Percentiles rank a stretch among this genome's conserved stretches.
phyloP scores from a whole-genome alignment of 2,888 invertebrate species.

The Sphaerophoria taeniata region DNA sequence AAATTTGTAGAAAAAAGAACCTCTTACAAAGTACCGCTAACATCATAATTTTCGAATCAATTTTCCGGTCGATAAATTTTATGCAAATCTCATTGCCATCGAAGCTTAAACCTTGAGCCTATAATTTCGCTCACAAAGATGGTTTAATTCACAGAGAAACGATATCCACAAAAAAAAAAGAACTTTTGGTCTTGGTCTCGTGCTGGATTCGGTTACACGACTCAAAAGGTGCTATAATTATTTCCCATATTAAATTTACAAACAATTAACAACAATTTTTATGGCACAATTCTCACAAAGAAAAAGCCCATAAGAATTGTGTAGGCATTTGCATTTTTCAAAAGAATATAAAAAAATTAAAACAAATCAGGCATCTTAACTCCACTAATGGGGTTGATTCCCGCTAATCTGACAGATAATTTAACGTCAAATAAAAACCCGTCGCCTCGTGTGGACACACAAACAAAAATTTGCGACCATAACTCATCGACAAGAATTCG shows the following conservation, averaged over 20 bases:
- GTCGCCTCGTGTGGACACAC: background rate
- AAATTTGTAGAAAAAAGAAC: background rate
- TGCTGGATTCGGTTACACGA: slow-evolving; percentile 40
- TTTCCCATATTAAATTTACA: slow-evolving; percentile 60
- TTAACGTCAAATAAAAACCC: slow-evolving; percentile 27
- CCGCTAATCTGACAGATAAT: slow-evolving; percentile 36
- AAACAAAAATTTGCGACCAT: slow-evolving; percentile 14
- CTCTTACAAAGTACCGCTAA: slow-evolving; percentile 16
- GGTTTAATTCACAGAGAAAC: slow-evolving; percentile 32
- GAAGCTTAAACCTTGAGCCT: slow-evolving; percentile 56
- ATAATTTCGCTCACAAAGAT: slow-evolving; percentile 39
- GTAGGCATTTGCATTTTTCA: slow-evolving; percentile 22
- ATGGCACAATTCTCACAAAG: slow-evolving; percentile 60
- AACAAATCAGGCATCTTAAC: slow-evolving; percentile 28
- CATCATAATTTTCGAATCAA: slow-evolving; percentile 28
- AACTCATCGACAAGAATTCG: slow-evolving; percentile 28
- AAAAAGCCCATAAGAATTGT: background rate
- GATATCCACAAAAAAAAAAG: slow-evolving; percentile 3
- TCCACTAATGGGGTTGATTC: slow-evolving; percentile 42
- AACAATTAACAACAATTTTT: slow-evolving; percentile 55
- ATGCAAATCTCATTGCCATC: slow-evolving; percentile 48
- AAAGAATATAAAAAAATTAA: slow-evolving; percentile 1
- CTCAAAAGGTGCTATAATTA: slow-evolving; percentile 12
- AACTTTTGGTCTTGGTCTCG: slow-evolving; percentile 43
- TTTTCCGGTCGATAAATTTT: slow-evolving; percentile 70